Conservation (phyloP, 2,113 vertebrate genomes). For the Numida meleagris region DNA sequence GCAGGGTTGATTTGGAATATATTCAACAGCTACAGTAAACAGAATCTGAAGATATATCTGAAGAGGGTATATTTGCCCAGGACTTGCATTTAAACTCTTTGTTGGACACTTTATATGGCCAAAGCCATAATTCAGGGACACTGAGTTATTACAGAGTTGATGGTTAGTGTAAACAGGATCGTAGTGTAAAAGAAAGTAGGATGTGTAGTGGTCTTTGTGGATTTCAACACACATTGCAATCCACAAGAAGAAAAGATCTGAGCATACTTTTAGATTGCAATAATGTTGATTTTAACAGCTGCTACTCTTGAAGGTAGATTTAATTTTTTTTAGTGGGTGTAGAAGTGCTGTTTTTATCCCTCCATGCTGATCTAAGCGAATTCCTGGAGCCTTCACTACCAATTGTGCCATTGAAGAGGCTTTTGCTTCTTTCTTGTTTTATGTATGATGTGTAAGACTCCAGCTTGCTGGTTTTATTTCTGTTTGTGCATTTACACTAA, state of each 20-base stretch:
- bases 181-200: neutral
- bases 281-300: neutral
- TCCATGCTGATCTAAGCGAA: neutral
- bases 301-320: neutral
- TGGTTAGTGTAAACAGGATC: neutral
- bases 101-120: rapidly evolving
- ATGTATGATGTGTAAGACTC: too few species aligned
- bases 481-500: neutral
- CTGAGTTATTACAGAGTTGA: neutral
- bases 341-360: neutral
- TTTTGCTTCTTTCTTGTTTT: neutral
- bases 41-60: neutral
- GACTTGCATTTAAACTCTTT: neutral
- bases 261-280: neutral
- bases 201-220: rapidly evolving
- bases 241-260: neutral
- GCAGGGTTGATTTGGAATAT: neutral
- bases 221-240: rapidly evolving
- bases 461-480: neutral
- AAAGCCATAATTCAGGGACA: neutral
- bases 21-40: neutral
- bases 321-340: neutral
- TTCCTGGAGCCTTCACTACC: neutral
- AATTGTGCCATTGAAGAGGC: neutral
- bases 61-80: neutral